Evolutionary conservation across 2,797 vertebrate genomes (phyloP), one percentile per base, ranked within the genome.

Genomic region (Catharus ustulatus): DNA sequence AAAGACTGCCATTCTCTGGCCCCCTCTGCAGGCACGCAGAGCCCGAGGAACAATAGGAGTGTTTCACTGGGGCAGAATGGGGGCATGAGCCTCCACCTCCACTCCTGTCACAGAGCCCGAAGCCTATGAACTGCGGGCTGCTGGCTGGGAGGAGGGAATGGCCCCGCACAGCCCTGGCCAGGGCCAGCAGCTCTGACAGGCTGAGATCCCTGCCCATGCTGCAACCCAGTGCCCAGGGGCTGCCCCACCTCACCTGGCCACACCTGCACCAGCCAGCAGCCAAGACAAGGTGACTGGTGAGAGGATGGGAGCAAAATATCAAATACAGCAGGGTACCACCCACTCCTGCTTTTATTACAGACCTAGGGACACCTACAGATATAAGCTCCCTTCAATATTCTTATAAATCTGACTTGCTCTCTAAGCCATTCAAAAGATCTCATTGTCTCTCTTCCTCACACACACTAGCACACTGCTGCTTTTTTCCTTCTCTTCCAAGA

Each of bases 91-190:
- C 20, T 36, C 20, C 9, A 1, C 15, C 2, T 52, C 11, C 29
- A 11, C 29, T 30, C 18, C 29, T 34, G 67, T 17, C 62, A 21
- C 67, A 4, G 63, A 15, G 0, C 19, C 0, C 0, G 0, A 15
- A 34, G 52, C 20, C 63, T 13, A 0, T 43, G 29, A 13, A 2
- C 22, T 43, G 3, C 2, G 10, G 12, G 69, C 26, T 19, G 59
- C 6, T 2, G 55, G 4, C 5, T 2, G 43, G 40, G 32, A 73
- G 38, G 19, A 30, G 57, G 22, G 63, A 34, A 21, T 1, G 55
- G 61, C 61, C 6, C n/a, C 2, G 62, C 51, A 26, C 32, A 3
- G 40, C 49, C 49, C 49, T 17, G 49, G 17, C 8, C 48, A 51
- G 26, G 49, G 49, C 48, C 49, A 51, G 51, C 51, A 51, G 51